These are phyloP conservation scores for Cervus canadensis DNA, from an alignment of 2,113 vertebrate genomes.

Conservation along the genomic window DNA sequence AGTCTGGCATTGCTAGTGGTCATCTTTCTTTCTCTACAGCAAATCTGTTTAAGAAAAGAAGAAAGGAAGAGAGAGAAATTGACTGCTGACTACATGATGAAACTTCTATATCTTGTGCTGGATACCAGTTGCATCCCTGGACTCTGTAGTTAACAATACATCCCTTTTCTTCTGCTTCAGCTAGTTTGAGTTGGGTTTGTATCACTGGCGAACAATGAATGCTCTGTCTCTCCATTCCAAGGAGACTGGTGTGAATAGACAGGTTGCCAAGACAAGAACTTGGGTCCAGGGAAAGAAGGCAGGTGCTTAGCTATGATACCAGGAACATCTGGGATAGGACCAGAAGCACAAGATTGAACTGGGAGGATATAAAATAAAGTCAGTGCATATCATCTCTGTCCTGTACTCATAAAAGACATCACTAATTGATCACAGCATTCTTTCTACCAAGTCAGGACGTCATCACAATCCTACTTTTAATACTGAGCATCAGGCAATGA, in stretches of 20 bases:
- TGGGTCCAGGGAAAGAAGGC: background rate
- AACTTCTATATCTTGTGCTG: background rate
- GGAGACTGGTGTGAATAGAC: background rate
- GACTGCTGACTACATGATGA: background rate
- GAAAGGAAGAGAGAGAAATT: background rate
- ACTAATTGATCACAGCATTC: background rate
- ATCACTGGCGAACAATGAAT: background rate
- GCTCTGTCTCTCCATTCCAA: background rate
- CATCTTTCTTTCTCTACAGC: background rate
- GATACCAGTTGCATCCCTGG: background rate
- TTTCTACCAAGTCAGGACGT: background rate
- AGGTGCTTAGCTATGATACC: background rate
- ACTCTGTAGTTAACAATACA: background rate
- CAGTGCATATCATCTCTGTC: background rate
- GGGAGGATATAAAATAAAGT: background rate
- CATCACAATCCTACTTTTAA: background rate
- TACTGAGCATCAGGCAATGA: background rate
- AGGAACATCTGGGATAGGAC: background rate
- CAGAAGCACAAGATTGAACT: background rate
- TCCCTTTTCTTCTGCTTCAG: background rate
- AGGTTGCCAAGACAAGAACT: background rate
- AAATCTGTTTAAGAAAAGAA: background rate
- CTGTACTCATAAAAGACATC: background rate
- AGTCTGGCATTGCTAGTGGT: background rate
- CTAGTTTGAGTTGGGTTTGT: background rate